These are phyloP conservation scores for Megaceryle torquata DNA, from an alignment of 2,113 vertebrate species.

Conservation along the genomic window DNA sequence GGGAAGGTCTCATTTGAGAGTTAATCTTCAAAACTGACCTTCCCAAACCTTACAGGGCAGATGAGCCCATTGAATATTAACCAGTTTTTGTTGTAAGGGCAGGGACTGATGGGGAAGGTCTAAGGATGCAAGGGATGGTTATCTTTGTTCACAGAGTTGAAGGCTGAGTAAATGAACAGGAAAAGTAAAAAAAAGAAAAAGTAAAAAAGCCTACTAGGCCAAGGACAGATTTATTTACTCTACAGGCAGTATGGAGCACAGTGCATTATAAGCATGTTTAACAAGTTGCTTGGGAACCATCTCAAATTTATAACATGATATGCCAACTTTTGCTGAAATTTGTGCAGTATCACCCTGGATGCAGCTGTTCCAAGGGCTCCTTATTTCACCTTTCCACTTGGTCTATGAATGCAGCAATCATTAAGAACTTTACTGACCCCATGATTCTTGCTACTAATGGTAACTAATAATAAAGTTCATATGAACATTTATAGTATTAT, in stretches of 20 bases:
- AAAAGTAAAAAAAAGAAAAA: neutral
- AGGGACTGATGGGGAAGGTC: neutral
- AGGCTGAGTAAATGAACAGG: neutral
- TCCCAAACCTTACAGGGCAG: neutral
- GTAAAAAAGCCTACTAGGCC: accelerated
- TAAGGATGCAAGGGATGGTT: neutral
- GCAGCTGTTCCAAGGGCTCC: neutral
- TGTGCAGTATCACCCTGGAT: neutral
- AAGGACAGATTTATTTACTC: constrained; percentile 10
- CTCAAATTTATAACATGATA: neutral
- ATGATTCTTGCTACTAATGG: neutral
- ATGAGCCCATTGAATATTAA: neutral
- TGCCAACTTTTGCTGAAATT: neutral
- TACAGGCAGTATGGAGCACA: neutral
- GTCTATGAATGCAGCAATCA: neutral
- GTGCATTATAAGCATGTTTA: constrained; percentile 4
- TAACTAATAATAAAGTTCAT: constrained; percentile 18
- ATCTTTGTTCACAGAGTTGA: neutral
- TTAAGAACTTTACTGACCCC: neutral
- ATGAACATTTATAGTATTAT: neutral
- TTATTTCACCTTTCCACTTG: constrained; percentile 44
- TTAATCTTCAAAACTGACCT: neutral
- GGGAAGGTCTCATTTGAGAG: neutral
- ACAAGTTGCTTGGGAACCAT: constrained; percentile 8
- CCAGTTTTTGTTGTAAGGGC: neutral